A percentile compares a stretch with the other conserved stretches of the same genome.
Conservation (phyloP, 2,797 vertebrate genomes). For the Tympanoctomys barrerae region DNA sequence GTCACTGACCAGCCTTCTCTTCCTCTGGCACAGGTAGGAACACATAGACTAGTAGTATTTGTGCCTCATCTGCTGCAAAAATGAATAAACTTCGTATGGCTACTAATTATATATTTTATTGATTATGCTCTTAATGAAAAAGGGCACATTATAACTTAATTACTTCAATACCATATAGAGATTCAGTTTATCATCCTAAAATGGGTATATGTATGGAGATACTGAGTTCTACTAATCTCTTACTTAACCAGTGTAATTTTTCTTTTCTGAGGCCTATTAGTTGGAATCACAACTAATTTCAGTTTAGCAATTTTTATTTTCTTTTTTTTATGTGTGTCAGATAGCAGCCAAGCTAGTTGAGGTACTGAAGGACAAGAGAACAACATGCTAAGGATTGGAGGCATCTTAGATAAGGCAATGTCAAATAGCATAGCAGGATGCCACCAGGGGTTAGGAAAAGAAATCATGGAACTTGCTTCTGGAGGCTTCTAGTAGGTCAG, state of each 20-base stretch:
- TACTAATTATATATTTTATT: constrained; percentile 12
- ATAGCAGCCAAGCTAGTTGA: background rate
- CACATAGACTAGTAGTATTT: background rate
- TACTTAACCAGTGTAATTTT: background rate
- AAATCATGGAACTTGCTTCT: background rate
- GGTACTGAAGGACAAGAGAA: constrained; percentile 17
- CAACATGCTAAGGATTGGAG: background rate
- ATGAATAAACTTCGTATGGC: background rate
- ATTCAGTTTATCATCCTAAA: constrained; percentile 14
- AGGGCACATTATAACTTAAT: background rate
- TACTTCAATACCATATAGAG: background rate
- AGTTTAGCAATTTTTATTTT: background rate
- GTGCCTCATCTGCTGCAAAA: background rate
- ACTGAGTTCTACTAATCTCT: background rate
- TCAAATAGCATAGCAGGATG: background rate
- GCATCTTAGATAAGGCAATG: background rate
- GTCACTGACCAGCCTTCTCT: background rate
- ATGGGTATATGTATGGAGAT: background rate
- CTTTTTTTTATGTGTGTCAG: background rate
- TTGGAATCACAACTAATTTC: background rate
- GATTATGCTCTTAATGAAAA: background rate
- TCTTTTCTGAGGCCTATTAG: background rate
- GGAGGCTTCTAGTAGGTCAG: background rate
- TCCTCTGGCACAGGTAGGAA: background rate
- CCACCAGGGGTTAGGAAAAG: background rate